phyloP scores from a whole-genome alignment of 1,140 invertebrate species.

The Euglossa dilemma region DNA sequence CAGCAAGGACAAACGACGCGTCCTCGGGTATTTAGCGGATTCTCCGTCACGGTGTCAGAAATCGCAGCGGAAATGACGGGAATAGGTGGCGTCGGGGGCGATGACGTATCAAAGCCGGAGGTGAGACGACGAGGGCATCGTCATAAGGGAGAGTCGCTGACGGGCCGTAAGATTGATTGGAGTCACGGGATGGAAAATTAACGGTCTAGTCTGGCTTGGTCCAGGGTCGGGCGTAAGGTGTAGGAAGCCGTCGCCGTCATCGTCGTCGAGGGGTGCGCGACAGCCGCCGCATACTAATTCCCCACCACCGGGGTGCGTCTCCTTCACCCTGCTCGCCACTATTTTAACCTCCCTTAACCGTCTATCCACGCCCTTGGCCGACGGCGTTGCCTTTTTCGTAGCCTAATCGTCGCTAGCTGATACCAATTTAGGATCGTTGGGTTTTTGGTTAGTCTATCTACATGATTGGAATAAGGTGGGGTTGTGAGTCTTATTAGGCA shows the following conservation, averaged over 20 bases:
- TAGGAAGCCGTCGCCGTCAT: conserved; percentile 55
- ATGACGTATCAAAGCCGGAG: conserved; percentile 57
- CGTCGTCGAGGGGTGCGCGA: conserved; percentile 67
- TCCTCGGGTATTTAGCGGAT: conserved; percentile 58
- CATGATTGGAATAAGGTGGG: too few relatives aligned
- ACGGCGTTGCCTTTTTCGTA: conserved; percentile 15
- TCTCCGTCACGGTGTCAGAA: conserved; percentile 54
- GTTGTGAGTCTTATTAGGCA: too few relatives aligned
- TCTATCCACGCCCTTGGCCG: conserved; percentile 29
- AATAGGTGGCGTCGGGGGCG: conserved; percentile 31
- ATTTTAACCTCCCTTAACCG: conserved; percentile 51
- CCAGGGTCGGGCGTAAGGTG: conserved; percentile 62
- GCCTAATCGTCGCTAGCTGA: background rate
- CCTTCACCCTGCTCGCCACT: conserved; percentile 22
- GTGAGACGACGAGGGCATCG: conserved; percentile 50
- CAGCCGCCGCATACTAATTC: conserved; percentile 79
- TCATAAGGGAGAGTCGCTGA: conserved; percentile 73
- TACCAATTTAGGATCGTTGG: too few relatives aligned
- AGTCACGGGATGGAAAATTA: conserved; percentile 82
- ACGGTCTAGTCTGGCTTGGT: conserved; percentile 74
- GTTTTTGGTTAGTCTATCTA: too few relatives aligned
- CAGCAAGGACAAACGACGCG: conserved; percentile 45
- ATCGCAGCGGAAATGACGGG: conserved; percentile 54
- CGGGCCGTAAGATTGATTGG: conserved; percentile 80
- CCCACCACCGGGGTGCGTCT: conserved; percentile 24